Conservation (phyloP, 30 jellyfish, hydroid and myxozoan species). For the Haliclystus octoradiatus region DNA sequence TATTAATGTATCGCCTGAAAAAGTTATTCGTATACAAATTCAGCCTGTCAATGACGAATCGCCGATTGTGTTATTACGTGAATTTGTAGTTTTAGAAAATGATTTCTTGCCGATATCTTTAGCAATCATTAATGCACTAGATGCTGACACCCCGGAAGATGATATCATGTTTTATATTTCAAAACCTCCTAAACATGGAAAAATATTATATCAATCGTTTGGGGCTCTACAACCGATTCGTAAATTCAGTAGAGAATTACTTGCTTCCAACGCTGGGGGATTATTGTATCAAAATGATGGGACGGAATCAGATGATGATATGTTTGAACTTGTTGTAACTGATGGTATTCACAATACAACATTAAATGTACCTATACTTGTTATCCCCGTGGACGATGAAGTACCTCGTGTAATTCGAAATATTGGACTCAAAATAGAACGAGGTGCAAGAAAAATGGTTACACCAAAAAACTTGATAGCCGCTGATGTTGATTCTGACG, state of each 20-base stretch:
- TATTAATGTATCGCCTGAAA: slow-evolving; percentile 48
- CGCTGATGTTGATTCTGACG: slow-evolving; percentile 73
- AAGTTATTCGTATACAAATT: slow-evolving; percentile 50
- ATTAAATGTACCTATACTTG: slow-evolving; percentile 36
- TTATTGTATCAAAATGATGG: slow-evolving; percentile 92
- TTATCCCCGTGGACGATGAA: slow-evolving; percentile 93
- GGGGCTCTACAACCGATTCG: slow-evolving; percentile 38
- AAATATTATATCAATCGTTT: slow-evolving; percentile 49
- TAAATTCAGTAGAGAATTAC: slow-evolving; percentile 33
- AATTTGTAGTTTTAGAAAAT: slow-evolving; percentile 78
- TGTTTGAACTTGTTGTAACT: slow-evolving; percentile 48
- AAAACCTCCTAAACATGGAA: slow-evolving; percentile 77
- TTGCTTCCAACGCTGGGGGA: slow-evolving; percentile 44
- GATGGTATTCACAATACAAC: slow-evolving; percentile 87
- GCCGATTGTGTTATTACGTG: slow-evolving; percentile 70
- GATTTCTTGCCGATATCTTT: slow-evolving; percentile 67
- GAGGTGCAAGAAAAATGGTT: slow-evolving; percentile 71
- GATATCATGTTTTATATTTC: slow-evolving; percentile 46
- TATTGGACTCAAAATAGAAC: slow-evolving; percentile 67
- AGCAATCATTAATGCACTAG: slow-evolving; percentile 78
- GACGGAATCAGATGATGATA: slow-evolving; percentile 63
- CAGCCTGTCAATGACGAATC: slow-evolving; percentile 85
- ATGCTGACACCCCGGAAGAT: slow-evolving; percentile 70
- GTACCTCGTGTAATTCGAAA: slow-evolving; percentile 71
- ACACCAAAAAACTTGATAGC: slow-evolving; percentile 74